Base-by-base conservation (phyloP, 2,797 vertebrate species). In the Poecilia velifera region DNA sequence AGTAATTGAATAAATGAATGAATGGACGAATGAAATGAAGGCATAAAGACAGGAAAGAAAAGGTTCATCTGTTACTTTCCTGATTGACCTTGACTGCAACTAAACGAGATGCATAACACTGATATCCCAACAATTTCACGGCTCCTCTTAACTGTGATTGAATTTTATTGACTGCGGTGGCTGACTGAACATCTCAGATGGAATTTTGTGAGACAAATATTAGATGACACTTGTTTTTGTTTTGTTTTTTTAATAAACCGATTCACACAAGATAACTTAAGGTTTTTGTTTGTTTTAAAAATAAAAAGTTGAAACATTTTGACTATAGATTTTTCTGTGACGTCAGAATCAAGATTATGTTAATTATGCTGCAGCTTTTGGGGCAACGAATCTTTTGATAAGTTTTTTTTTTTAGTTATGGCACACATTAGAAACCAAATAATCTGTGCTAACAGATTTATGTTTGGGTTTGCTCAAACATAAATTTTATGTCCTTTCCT, bases 81-180 rank as follows among this genome's bases (percentile, higher is more conserved):
- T 76, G 62, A 80, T 66, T 71, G 70, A 45, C 55, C 28, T 77
- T 3, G 55, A 57, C 25, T 80, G 28, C 62, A 74, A 51, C 36
- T 57, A 86, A 84, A 80, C 82, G 3, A 80, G 75, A 85, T 74
- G 76, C 70, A 83, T 47, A 77, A 82, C 85, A 78, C 39, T 25
- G 76, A 82, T 41, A 62, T 82, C 34, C 22, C 3, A 83, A 62
- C 10, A 9, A 91, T 89, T 88, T 89, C 72, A 85, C 76, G 72
- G 80, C 46, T 3, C n/a, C 81, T 80, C 46, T 78, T 74, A 59
- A 73, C 82, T 77, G 71, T 49, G 77, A 76, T 77, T 64, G 53
- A 86, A 77, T 39, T 51, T 70, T 87, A 68, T 43, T 20, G 18
- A 76, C 49, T 0, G 36, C 75, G 85, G 59, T 47, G 9, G 22